Evolutionary conservation across 37 sponge, comb jelly and placozoan species (phyloP).

Genomic region (Oscarella lobularis): DNA sequence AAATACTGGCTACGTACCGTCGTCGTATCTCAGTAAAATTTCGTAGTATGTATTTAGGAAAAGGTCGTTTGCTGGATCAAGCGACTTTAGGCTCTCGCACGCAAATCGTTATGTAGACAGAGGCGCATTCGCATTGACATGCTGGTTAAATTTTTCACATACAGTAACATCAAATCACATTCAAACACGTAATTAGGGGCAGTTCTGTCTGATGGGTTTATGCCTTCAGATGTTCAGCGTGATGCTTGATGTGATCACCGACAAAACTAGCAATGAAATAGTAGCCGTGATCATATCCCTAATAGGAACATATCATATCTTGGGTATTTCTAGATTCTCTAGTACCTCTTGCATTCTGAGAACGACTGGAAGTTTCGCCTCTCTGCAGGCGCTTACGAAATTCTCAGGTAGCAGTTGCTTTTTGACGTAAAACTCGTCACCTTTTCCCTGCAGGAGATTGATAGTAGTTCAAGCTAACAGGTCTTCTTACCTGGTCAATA

Average conservation of each 20-base stretch:
- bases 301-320: background rate
- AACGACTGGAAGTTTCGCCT: constrained; percentile 34
- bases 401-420: constrained; percentile 68
- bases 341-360: constrained; percentile 59
- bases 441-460: constrained; percentile 20
- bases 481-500: constrained; percentile 60
- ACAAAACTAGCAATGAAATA: constrained; percentile 81
- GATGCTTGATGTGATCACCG: constrained; percentile 81
- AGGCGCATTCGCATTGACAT: too few relatives aligned
- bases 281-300: constrained; percentile 93
- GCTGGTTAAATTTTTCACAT: too few relatives aligned
- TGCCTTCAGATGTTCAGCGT: constrained; percentile 54
- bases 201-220: too few relatives aligned
- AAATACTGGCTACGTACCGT: constrained; percentile 1
- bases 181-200: too few relatives aligned
- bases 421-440: constrained; percentile 38
- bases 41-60: too few relatives aligned
- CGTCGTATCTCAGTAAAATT: background rate
- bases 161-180: too few relatives aligned
- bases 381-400: constrained; percentile 55
- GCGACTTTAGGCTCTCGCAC: too few relatives aligned
- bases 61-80: too few relatives aligned
- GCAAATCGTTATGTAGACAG: too few relatives aligned
- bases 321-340: background rate
- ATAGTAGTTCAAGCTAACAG: constrained; percentile 1